Percentiles rank a stretch among this genome's conserved stretches.
These are phyloP conservation scores for Stichodactyla helianthus DNA, from an alignment of 64 coral and sea anemone genomes.

Conservation along the genomic window DNA sequence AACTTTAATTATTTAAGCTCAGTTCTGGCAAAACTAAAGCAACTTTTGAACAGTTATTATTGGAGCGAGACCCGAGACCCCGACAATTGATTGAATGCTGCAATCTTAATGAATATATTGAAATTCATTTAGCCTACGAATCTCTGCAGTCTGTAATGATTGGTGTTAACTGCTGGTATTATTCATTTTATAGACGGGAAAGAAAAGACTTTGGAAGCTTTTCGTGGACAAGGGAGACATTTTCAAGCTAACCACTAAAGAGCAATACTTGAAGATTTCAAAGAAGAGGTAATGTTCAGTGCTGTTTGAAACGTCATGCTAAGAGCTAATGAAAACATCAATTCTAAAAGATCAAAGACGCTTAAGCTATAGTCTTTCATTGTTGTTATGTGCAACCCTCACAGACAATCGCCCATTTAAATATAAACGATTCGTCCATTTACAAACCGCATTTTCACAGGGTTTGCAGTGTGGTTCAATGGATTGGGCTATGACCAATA, in stretches of 20 bases:
- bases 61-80: neutral
- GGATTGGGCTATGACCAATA: neutral
- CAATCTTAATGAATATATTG: neutral
- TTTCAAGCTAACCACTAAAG: neutral
- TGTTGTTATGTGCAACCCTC: neutral
- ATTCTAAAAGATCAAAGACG: slow-evolving; percentile 14
- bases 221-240: no score
- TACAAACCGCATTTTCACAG: slow-evolving; percentile 7
- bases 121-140: neutral
- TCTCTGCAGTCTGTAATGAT: no score
- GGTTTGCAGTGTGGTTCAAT: neutral
- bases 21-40: neutral
- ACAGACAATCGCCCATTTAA: neutral
- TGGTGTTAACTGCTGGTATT: neutral
- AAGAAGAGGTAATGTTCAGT: neutral
- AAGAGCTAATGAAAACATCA: slow-evolving; percentile 12
- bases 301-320: slow-evolving; percentile 1
- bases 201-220: neutral
- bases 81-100: neutral
- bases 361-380: neutral
- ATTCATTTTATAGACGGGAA: neutral
- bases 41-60: neutral
- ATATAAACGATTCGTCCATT: slow-evolving; percentile 1
- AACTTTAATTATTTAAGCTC: no score
- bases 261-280: neutral